These are phyloP conservation scores for Columba janthina DNA, from an alignment of 2,113 vertebrate species.

Conservation along the genomic window DNA sequence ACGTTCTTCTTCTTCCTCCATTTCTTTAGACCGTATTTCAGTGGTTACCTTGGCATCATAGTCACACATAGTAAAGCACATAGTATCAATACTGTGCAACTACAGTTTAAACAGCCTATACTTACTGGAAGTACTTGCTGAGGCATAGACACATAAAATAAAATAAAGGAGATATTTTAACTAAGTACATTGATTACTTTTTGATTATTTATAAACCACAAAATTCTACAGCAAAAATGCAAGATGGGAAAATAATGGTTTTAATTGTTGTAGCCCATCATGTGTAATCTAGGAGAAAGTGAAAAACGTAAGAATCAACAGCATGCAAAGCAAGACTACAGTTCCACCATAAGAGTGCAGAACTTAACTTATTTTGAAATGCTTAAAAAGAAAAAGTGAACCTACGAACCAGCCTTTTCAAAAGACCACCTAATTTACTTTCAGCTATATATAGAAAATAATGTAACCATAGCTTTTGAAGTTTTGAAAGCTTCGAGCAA, in stretches of 20 bases:
- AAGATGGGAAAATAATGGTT: not conserved
- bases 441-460: not conserved
- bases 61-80: not conserved
- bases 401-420: not conserved
- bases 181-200: not conserved
- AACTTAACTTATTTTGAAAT: not conserved
- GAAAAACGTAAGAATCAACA: not conserved
- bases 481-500: not conserved
- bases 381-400: not conserved
- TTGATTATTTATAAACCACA: not conserved
- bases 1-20: constrained; percentile 71
- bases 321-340: not conserved
- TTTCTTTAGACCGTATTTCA: constrained; percentile 70
- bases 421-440: not conserved
- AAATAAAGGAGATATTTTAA: not conserved
- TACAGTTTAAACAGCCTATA: not conserved
- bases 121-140: not conserved
- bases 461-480: not conserved
- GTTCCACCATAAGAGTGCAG: not conserved
- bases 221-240: not conserved
- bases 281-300: not conserved
- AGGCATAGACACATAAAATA: not conserved
- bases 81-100: not conserved
- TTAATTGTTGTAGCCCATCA: not conserved
- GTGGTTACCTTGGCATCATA: constrained; percentile 65